Evolutionary conservation across 2,888 invertebrate species (phyloP), one percentile per base, ranked within the genome.

Genomic region (Pyrrhia umbra): DNA sequence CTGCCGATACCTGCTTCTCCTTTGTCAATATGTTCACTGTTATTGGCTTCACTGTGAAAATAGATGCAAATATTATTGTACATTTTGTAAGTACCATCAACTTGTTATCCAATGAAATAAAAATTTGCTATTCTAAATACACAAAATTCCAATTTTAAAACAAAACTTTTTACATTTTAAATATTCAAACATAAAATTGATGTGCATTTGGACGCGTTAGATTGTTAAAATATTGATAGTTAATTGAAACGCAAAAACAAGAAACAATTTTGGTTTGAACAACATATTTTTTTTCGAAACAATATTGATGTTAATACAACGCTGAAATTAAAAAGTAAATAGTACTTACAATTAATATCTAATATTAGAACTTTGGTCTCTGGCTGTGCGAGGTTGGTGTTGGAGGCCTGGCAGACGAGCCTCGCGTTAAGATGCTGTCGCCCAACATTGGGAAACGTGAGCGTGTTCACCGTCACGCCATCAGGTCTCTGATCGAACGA

Each of bases 361-460:
- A 98, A 95, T 80, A 97, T 96, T 83, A 97, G 96, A 77, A 97
- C 96, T 92, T 97, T 97, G 80, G 97, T 96, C 86, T 97, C 96
- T 9, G 98, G 97, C 52, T 96, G 96, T 43, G 97, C 97, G 81
- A 98, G 94, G 90, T 97, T 97, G 75, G 98, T 98, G 91, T 98
- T 98, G 83, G 97, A 97, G 25, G 98, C 98, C 92, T 98, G 97
- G 92, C 98, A 98, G 83, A 97, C 96, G 84, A 98, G 96, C 83
- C 97, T 95, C 63, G 97, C 96, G 91, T 98, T 97, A 80, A 98
- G 95, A 92, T 98, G 98, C 90, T 97, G 97, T 63, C 98, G 94
- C 30, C 97, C 97, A 79, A 98, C 96, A 88, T 96, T 97, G 63
- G 97, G 97, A 87, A 97, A 97, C 70, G 96, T 96, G 82, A 98